Base-by-base conservation (phyloP, 2,888 invertebrate genomes). In the Oscheius onirici region DNA sequence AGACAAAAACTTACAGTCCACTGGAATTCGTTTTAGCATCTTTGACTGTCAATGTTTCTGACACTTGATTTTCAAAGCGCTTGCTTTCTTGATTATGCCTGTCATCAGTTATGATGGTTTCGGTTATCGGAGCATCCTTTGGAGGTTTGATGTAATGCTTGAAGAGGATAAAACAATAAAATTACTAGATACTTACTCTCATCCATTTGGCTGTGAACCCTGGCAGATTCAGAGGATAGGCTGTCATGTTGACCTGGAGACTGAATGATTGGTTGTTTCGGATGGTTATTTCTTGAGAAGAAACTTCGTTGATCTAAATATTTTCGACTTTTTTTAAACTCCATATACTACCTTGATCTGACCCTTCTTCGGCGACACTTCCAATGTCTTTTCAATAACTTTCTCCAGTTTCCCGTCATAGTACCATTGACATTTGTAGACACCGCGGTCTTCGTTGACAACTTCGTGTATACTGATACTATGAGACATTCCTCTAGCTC, bases 191-290 rank as follows among this genome's bases (percentile, higher is more conserved):
- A 61, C 44, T 41, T 63, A 73, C 73, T 26, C 76, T 67, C 24
- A 73, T 74, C 79, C 79, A 79, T 49, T 70, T 75, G 0, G 76
- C 72, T 13, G 57, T 60, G 52, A 73, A 77, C 1, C 41, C 61
- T 15, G 73, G 68, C 34, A 49, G 24, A 17, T 28, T 43, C 44
- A 13, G 60, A 74, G 28, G 22, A 10, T 20, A 76, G 8, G 26
- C 40, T 6, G 43, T 20, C 54, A 70, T 28, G 41, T 65, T 70
- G n/a, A 63, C 70, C 11, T 51, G 13, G 8, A 70, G 17, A 24
- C n/a, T 43, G 54, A 70, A 55, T 20, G 60, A 20, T 40, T 61
- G 51, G 6, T 51, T 51, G 3, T 34, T 34, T 20, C 41, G 17
- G 5, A 70, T 40, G 6, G 6, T 20, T 22, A 63, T 26, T 13